Evolutionary conservation across 1,140 invertebrate genomes (phyloP).

Genomic region (Monochamus saltuarius): DNA sequence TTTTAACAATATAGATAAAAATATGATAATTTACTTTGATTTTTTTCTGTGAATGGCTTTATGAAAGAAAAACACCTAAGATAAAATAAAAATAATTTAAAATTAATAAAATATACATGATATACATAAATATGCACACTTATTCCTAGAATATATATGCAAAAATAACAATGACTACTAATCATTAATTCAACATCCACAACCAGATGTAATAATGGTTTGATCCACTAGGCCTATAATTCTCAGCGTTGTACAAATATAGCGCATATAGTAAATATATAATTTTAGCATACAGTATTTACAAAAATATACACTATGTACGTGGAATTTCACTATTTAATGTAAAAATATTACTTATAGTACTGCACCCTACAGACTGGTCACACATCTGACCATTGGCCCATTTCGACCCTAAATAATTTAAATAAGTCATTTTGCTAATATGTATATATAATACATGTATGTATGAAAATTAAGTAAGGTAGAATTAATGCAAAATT

Average conservation of each 20-base stretch:
- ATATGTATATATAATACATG: conserved; percentile 16
- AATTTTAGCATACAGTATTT: conserved; percentile 48
- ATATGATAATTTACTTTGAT: conserved; percentile 33
- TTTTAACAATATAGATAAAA: conserved; percentile 37
- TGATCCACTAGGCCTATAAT: conserved; percentile 51
- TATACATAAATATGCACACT: conserved; percentile 50
- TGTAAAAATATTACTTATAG: conserved; percentile 44
- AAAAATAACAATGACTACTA: conserved; percentile 50
- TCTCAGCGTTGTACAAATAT: conserved; percentile 52
- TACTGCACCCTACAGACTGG: conserved; percentile 42
- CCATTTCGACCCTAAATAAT: conserved; percentile 26
- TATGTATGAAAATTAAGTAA: conserved; percentile 24
- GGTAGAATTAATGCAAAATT: conserved; percentile 21
- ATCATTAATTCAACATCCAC: conserved; percentile 31
- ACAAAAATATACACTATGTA: conserved; percentile 50
- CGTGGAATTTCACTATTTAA: conserved; percentile 33
- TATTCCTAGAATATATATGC: conserved; percentile 45
- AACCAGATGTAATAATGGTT: conserved; percentile 43
- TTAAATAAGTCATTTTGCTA: conserved; percentile 34
- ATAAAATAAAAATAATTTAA: conserved; percentile 51
- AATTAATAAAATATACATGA: conserved; percentile 52
- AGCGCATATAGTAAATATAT: conserved; percentile 44
- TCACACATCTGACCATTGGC: conserved; percentile 7
- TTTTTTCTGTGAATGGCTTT: conserved; percentile 16
- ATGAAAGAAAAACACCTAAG: conserved; percentile 9